Base-by-base conservation (phyloP, 35 echinoderm and acorn worm genomes). In the Eucidaris tribuloides region DNA sequence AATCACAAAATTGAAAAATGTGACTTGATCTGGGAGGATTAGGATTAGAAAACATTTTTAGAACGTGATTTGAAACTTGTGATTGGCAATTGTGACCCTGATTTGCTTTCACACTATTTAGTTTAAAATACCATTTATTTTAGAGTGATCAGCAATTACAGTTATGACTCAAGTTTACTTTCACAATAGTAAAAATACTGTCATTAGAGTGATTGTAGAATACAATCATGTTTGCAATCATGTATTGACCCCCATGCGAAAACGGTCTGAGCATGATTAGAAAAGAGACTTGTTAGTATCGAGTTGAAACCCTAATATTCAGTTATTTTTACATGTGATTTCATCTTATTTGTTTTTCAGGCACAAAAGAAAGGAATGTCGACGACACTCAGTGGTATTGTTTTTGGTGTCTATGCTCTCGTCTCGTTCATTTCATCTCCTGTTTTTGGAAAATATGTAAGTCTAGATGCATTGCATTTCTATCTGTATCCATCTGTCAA, bases 401-500 rank as follows among this genome's bases (percentile, higher is more conserved):
- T 74, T n/a, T 74, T 74, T 74, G 68, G 68, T 20, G 68, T 74
- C 18, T 74, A 74, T 74, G 68, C 68, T 24, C n/a, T 74, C 11
- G 37, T 74, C 41, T 25, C 35, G 35, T 74, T 74, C n/a, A 38
- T 74, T 27, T 27, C 68, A 20, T 74, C 68, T 6, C 68, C 68
- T n/a, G 44, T 74, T 20, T 42, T 74, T 42, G 68, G 68, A 3
- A 74, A 74, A 74, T 74, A 74, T 44, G 68, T 74, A 32, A 74
- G 68, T 74, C n/a, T n/a, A n/a, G n/a, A n/a, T n/a, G n/a, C n/a
- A n/a, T n/a, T n/a, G n/a, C n/a, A n/a, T n/a, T n/a, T n/a, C n/a
- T n/a, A n/a, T n/a, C n/a, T n/a, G n/a, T n/a, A n/a, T n/a, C n/a
- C n/a, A n/a, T 25, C 7, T 15, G 28, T 41, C 5, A 74, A n/a